Base-by-base conservation (phyloP, 1,140 invertebrate genomes). In the Eciton burchellii region DNA sequence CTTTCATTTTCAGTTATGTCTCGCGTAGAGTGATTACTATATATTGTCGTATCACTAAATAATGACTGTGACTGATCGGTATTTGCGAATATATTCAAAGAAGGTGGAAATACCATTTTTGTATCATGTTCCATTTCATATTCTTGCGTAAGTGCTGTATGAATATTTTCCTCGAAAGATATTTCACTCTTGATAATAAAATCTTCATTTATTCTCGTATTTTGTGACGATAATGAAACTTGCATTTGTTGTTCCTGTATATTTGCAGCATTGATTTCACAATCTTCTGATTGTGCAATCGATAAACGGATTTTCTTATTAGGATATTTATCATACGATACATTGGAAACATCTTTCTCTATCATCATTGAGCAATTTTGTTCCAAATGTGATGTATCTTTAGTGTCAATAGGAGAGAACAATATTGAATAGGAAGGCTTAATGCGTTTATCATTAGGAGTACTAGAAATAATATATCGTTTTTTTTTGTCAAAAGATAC, bases 381-480 rank as follows among this genome's bases (percentile, higher is more conserved):
- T 14, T 2, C 26, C 14, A n/a, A 60, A 19, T 63, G 21, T 19
- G 24, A 47, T 8, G 56, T 57, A 11, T 85, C 12, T 14, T 14
- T 41, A 43, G 19, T 47, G 43, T 66, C n/a, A 63, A 88, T 88
- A 24, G 86, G 86, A 9, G 86, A 88, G 4, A 84, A 45, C 8
- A 19, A 2, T 54, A 77, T n/a, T 47, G 24, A 45, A 82, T 19
- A n/a, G 6, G 14, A 11, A 57, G 24, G 4, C 77, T 29, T 77
- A 47, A 77, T 0, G 29, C 6, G n/a, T 68, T 16, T 87, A 26
- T 4, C 12, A 29, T 56, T 43, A 41, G 86, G 86, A 47, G 86
- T 88, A 41, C 86, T 88, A 52, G 65, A 84, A 12, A 82, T 16
- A 14, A 84, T 5, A 14, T 73, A 59, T 41, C 14, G 8, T 1